Conservation (phyloP, 2,888 invertebrate genomes). For the Lasioglossum figueresi region DNA sequence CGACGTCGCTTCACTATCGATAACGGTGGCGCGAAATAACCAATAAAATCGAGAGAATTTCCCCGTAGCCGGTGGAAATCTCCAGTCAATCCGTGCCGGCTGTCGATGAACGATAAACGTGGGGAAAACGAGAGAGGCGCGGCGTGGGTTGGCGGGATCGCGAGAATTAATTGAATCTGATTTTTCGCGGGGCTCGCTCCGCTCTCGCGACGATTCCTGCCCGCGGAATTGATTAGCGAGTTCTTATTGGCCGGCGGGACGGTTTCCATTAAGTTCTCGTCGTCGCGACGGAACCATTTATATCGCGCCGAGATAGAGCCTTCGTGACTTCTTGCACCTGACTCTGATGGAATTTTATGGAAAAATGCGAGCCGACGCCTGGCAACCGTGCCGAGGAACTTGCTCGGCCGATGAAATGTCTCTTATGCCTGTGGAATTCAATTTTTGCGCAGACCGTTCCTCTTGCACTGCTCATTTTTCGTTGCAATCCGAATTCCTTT, state of each 20-base stretch:
- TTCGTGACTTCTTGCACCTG: conserved; percentile 45
- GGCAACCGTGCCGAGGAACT: not conserved
- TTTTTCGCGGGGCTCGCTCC: conserved; percentile 29
- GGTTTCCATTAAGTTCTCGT: conserved; percentile 33
- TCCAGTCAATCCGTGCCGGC: conserved; percentile 10
- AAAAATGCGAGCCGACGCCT: not conserved
- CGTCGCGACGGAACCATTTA: conserved; percentile 58
- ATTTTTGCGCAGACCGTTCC: not conserved
- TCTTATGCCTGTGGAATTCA: not conserved
- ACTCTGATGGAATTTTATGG: conserved; percentile 4
- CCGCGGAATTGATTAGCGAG: conserved; percentile 46
- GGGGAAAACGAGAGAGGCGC: not conserved
- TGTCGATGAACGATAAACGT: conserved; percentile 16
- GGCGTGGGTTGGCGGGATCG: not conserved
- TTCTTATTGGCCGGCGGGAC: conserved; percentile 49
- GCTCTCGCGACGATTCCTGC: not conserved
- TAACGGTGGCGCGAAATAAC: not conserved
- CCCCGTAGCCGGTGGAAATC: not conserved
- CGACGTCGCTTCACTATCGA: not conserved
- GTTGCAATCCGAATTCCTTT: not conserved
- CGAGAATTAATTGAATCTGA: conserved; percentile 34
- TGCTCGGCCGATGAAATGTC: not conserved
- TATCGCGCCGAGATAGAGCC: conserved; percentile 49
- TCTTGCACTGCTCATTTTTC: too few species aligned
- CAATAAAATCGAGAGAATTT: conserved; percentile 13